Conservation (phyloP, 64 coral and sea anemone genomes). For the Hydrozoanthus tunicans region DNA sequence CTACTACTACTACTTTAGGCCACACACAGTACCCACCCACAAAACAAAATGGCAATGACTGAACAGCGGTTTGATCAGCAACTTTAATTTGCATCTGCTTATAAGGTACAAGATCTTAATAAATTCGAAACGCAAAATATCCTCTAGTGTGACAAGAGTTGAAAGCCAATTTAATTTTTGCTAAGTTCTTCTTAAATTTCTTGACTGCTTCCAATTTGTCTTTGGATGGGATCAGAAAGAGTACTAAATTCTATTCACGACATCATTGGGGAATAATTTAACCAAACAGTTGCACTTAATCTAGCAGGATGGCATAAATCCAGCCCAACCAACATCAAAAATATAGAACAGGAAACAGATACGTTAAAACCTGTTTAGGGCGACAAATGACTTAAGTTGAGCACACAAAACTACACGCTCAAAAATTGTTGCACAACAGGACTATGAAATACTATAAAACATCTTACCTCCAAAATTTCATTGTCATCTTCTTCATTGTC, state of each 20-base stretch:
- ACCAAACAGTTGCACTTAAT: neutral
- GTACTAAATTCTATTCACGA: neutral
- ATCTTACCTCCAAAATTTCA: slow-evolving; percentile 52
- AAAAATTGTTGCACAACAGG: too few species aligned
- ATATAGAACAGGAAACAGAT: neutral
- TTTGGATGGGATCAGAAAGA: too few species aligned
- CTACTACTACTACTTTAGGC: too few species aligned
- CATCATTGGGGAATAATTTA: neutral
- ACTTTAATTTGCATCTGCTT: too few species aligned
- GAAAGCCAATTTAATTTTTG: neutral
- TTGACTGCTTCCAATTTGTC: too few species aligned
- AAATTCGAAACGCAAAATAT: neutral
- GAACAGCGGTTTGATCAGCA: too few species aligned
- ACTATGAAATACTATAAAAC: neutral
- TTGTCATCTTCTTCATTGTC: slow-evolving; percentile 59
- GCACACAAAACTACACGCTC: neutral
- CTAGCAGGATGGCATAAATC: neutral
- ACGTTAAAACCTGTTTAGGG: neutral
- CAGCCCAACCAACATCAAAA: neutral
- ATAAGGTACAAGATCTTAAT: neutral
- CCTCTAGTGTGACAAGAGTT: neutral
- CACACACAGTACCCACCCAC: too few species aligned
- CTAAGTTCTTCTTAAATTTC: neutral
- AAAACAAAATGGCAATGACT: too few species aligned
- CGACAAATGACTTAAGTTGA: too few species aligned